Evolutionary conservation across 2,888 invertebrate genomes (phyloP).

Genomic region (Pristionchus maxplancki): DNA sequence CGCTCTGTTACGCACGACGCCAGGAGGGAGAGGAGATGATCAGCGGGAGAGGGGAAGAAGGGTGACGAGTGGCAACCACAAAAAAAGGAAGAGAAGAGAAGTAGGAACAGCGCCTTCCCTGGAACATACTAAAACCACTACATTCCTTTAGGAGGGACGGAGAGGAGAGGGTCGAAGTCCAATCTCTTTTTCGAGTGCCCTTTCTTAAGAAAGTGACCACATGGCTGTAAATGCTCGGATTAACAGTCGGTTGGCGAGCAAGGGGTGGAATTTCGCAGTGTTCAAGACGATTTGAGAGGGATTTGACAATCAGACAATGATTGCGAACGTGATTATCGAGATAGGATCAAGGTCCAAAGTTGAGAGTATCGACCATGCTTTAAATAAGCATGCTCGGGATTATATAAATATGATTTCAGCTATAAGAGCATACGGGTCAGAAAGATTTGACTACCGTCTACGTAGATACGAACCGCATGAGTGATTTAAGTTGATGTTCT

Average conservation of each 20-base stretch:
- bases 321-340: background rate
- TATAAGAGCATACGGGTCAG: background rate
- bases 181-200: background rate
- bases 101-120: background rate
- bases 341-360: background rate
- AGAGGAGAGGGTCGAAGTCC: conserved; percentile 24
- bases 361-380: background rate
- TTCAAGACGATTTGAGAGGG: background rate
- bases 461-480: background rate
- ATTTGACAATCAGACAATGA: too few relatives aligned
- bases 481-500: too few relatives aligned
- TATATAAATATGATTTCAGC: background rate
- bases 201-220: background rate
- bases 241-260: background rate
- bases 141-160: background rate
- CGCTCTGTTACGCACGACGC: background rate
- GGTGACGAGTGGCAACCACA: background rate
- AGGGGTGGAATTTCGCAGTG: background rate
- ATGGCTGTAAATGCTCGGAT: background rate
- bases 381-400: background rate
- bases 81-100: background rate
- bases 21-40: background rate
- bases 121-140: background rate
- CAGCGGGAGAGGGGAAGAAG: background rate
- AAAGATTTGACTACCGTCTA: background rate